Evolutionary conservation across 2,888 invertebrate species (phyloP), one percentile per base, ranked within the genome.

Genomic region (Eristalis intricaria): DNA sequence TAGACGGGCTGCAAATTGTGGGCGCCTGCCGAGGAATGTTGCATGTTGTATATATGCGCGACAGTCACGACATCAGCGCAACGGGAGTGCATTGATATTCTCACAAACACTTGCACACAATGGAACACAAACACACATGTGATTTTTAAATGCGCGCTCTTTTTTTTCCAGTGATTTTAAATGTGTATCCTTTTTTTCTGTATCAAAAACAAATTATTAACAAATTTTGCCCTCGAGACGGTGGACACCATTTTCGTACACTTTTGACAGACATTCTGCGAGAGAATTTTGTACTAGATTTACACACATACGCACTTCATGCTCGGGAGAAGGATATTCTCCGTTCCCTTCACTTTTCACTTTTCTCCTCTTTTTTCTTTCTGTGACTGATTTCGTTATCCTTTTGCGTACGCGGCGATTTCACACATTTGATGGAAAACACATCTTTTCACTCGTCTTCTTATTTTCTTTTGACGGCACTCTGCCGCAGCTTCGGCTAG

Each of bases 201-300:
- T 8, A 19, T 35, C 64, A 64, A 74, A 60, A 78, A 74, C 65
- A 78, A 70, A 78, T 86, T 82, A 61, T 63, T 69, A 73, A 76
- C 58, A 56, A 71, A 68, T 70, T 74, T 69, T 65, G 8, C 19
- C 50, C 7, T 5, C 19, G n/a, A n/a, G 7, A 22, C 23, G 10
- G 64, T 3, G 32, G 38, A 10, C n/a, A 64, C n/a, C n/a, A 19
- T 65, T 65, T 38, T 65, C 64, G 22, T 7, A 61, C 68, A 77
- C 65, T 60, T 86, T 83, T 86, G 82, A 82, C 82, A 75, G 79
- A 75, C 32, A 69, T 84, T 84, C 69, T 50, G 50, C 43, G 56
- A 35, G 65, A 73, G n/a, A 68, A 82, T 58, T 32, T 86, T 86
- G 86, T 86, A 86, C 82, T 86, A 86, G 86, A 86, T 86, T 82